Evolutionary conservation across 2,113 vertebrate species (phyloP), one percentile per base, ranked within the genome.

Genomic region (Psittacus erithacus): DNA sequence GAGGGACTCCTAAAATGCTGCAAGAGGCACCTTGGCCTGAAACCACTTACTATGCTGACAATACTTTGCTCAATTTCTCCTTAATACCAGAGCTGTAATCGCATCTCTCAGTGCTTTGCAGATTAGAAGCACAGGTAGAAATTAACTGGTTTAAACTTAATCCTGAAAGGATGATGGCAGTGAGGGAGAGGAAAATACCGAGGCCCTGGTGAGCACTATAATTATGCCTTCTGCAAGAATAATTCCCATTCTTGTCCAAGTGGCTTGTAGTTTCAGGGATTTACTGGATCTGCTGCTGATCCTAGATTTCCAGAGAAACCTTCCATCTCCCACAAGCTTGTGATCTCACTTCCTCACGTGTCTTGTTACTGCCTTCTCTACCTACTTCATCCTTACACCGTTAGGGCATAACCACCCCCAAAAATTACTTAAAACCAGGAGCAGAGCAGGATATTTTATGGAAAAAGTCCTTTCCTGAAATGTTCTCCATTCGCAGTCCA

Each of bases 201-300:
- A 90, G 87, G 93, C 44, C 57, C 67, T 85, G 49, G 43, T 50
- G 35, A 95, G 71, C 41, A 16, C 68, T 88, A 2, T 57, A 88
- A 88, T 81, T 92, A 93, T 13, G 43, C 55, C 27, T 88, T 75
- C 90, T 52, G 10, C 55, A 68, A 86, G 68, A 92, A 83, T 71
- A 88, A 93, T 57, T 79, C 68, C 76, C 76, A 92, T 74, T 77
- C 79, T 88, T 75, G 50, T 74, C 85, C 90, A 86, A 81, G 88
- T 47, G 60, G 73, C 92, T 94, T 88, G 80, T 68, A 57, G 55
- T 94, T 88, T 57, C 4, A 31, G 62, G 88, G 92, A 95, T 97
- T 97, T 95, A 60, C 69, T 67, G 80, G 79, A 92, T 95, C 88
- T 92, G 13, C 73, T 90, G 82, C 79, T 96, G 88, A 93, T 95